A percentile compares a stretch with the other conserved stretches of the same genome.
phyloP scores from a whole-genome alignment of 2,888 invertebrate species.

The Lithophane semibrunnea region DNA sequence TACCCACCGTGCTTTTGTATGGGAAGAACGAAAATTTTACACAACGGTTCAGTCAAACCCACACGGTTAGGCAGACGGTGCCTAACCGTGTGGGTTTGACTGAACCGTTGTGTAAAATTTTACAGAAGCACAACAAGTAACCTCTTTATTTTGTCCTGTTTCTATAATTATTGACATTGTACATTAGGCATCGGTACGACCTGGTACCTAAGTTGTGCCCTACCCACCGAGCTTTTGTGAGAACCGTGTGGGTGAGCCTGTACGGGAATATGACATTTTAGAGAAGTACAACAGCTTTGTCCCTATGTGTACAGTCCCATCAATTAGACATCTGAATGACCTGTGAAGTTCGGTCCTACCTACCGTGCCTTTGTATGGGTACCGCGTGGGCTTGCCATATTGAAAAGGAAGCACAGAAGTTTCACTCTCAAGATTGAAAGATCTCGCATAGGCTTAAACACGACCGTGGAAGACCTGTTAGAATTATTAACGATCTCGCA shows the following conservation, averaged over 20 bases:
- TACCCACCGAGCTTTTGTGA: neutral
- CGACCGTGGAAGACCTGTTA: too few species aligned
- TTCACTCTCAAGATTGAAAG: neutral
- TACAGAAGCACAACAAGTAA: constrained; percentile 36
- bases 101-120: constrained; percentile 3
- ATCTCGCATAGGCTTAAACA: neutral
- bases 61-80: too few species aligned
- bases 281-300: neutral
- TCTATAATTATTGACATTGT: neutral
- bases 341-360: neutral
- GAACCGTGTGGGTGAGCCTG: neutral
- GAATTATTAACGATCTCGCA: neutral
- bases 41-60: too few species aligned
- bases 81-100: constrained; percentile 37
- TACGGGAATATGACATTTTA: neutral
- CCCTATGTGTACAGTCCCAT: neutral
- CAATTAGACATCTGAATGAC: neutral
- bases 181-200: neutral
- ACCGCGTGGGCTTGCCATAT: constrained; percentile 3
- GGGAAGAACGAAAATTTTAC: too few species aligned
- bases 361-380: neutral
- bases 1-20: constrained; percentile 62
- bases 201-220: neutral
- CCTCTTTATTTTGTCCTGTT: neutral
- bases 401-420: neutral